Conservation (phyloP, 2,888 invertebrate genomes). For the Machimus atricapillus region DNA sequence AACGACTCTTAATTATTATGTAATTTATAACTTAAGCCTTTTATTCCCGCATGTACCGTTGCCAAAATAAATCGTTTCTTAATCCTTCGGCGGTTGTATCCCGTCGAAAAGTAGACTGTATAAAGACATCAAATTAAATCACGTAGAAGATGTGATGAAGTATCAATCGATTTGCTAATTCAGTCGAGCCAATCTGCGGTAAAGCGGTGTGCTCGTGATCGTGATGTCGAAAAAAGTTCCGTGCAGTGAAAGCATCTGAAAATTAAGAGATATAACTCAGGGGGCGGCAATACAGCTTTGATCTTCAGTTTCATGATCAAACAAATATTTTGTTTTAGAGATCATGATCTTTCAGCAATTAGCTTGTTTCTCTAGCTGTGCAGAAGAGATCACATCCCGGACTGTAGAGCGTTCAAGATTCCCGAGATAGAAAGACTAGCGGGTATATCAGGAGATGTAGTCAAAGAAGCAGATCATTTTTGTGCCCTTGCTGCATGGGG, state of each 20-base stretch:
- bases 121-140: constrained; percentile 34
- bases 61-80: neutral
- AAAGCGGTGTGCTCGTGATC: constrained; percentile 16
- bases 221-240: constrained; percentile 34
- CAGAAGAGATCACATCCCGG: neutral
- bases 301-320: constrained; percentile 30
- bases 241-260: constrained; percentile 30
- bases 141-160: constrained; percentile 35
- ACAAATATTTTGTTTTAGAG: constrained; percentile 37
- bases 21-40: neutral
- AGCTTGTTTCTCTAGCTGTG: constrained; percentile 28
- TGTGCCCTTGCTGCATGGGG: neutral
- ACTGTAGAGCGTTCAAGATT: neutral
- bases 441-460: neutral
- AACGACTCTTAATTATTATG: neutral
- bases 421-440: neutral
- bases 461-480: neutral
- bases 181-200: neutral
- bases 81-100: neutral
- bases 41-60: neutral
- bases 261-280: constrained; percentile 39
- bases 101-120: neutral
- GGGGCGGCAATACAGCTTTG: constrained; percentile 23
- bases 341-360: constrained; percentile 39
- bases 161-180: constrained; percentile 38